Evolutionary conservation across 2,797 vertebrate genomes (phyloP).

Genomic region (Bucorvus abyssinicus): DNA sequence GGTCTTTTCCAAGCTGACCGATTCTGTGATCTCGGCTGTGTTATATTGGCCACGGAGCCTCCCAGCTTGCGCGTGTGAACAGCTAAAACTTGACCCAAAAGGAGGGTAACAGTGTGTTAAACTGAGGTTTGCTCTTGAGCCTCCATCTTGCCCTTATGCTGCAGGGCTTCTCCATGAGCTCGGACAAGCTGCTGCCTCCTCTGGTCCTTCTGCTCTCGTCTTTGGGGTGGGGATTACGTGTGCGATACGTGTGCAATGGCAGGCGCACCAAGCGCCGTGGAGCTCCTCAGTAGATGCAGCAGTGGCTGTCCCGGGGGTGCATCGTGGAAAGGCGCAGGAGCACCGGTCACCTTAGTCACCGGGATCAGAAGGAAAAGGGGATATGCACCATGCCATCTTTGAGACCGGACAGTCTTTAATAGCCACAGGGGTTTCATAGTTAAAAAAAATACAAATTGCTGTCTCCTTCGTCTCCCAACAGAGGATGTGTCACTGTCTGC

Average conservation of each 20-base stretch:
- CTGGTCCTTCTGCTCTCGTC: rapidly evolving
- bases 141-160: background rate
- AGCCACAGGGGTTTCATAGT: background rate
- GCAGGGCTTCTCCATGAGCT: background rate
- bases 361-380: background rate
- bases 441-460: background rate
- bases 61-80: rapidly evolving
- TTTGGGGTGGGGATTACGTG: background rate
- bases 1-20: background rate
- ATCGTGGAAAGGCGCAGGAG: background rate
- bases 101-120: background rate
- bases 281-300: background rate
- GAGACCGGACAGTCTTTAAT: background rate
- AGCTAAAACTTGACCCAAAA: background rate
- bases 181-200: background rate
- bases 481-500: background rate
- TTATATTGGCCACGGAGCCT: rapidly evolving
- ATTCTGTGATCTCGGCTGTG: background rate
- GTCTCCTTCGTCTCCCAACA: background rate
- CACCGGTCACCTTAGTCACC: rapidly evolving
- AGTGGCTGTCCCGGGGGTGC: no score
- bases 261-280: rapidly evolving
- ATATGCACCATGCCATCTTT: rapidly evolving
- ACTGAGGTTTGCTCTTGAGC: background rate
- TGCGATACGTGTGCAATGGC: rapidly evolving